Conservation (phyloP, 2,113 vertebrate genomes). For the Symphodus melops region DNA sequence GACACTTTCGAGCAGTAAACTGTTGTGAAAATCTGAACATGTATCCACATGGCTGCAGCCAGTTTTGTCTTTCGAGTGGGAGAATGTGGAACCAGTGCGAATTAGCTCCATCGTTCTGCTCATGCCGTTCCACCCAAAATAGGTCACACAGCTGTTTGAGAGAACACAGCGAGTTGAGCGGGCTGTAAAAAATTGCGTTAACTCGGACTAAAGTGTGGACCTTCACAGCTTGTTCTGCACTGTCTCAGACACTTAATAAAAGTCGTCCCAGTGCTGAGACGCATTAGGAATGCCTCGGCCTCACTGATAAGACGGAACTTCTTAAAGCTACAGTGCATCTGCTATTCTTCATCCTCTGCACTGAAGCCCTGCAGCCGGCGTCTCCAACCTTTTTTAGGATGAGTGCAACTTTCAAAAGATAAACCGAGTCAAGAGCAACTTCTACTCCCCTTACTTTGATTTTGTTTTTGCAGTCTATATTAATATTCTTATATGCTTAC, state of each 20-base stretch:
- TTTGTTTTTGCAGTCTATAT: too few species aligned
- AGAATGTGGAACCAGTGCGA: slow-evolving; percentile 1
- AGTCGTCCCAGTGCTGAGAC: slow-evolving; percentile 35
- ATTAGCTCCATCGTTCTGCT: neutral
- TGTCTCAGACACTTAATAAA: slow-evolving; percentile 6
- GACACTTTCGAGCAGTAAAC: neutral
- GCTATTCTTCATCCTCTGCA: slow-evolving; percentile 34
- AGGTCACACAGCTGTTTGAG: slow-evolving; percentile 45
- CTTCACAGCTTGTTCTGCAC: neutral
- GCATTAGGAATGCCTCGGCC: slow-evolving; percentile 38
- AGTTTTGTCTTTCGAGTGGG: slow-evolving; percentile 10
- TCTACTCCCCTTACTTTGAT: too few species aligned
- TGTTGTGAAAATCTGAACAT: slow-evolving; percentile 10
- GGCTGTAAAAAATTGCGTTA: slow-evolving; percentile 33
- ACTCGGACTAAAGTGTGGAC: slow-evolving; percentile 14
- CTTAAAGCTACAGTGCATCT: slow-evolving; percentile 21
- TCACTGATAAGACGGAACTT: slow-evolving; percentile 18
- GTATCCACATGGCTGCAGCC: slow-evolving; percentile 4
- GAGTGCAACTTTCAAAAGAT: too few species aligned
- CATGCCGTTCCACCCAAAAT: slow-evolving; percentile 18
- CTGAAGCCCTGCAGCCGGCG: slow-evolving; percentile 21
- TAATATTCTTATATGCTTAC: too few species aligned
- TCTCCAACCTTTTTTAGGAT: too few species aligned
- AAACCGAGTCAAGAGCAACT: too few species aligned
- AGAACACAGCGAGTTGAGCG: slow-evolving; percentile 20